Evolutionary conservation across 2,888 invertebrate genomes (phyloP).

Genomic region (Chrysotoxum bicinctum): DNA sequence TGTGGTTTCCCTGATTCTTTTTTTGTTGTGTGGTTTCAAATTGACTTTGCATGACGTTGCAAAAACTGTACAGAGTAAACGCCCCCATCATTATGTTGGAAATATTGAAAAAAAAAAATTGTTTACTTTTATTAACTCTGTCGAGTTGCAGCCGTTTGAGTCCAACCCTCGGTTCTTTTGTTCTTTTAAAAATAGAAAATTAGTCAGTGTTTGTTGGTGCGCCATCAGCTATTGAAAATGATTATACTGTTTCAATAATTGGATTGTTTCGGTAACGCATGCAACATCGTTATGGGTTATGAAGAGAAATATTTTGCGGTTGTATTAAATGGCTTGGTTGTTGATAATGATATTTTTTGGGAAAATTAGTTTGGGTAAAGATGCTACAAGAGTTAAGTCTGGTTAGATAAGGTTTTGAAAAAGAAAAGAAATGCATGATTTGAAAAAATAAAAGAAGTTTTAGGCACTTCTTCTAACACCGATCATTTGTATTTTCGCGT

Average conservation of each 20-base stretch:
- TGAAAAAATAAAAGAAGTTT: too few species aligned
- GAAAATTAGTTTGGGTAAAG: too few species aligned
- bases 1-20: slow-evolving; percentile 50
- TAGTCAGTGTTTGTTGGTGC: slow-evolving; percentile 39
- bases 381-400: too few species aligned
- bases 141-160: slow-evolving; percentile 60
- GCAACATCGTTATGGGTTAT: not conserved
- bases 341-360: not conserved
- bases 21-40: slow-evolving; percentile 26
- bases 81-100: slow-evolving; percentile 49
- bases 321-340: not conserved
- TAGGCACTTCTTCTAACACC: too few species aligned
- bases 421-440: too few species aligned
- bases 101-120: not conserved
- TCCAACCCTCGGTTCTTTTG: slow-evolving; percentile 34
- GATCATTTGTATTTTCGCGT: too few species aligned
- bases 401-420: too few species aligned
- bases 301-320: not conserved
- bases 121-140: slow-evolving; percentile 69
- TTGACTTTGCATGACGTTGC: slow-evolving; percentile 69
- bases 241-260: slow-evolving; percentile 51
- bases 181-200: slow-evolving; percentile 53
- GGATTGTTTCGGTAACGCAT: slow-evolving; percentile 32
- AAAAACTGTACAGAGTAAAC: slow-evolving; percentile 51
- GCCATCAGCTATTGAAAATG: slow-evolving; percentile 56